Evolutionary conservation across 2,888 invertebrate genomes (phyloP).

Genomic region (Lucinisca nassula): DNA sequence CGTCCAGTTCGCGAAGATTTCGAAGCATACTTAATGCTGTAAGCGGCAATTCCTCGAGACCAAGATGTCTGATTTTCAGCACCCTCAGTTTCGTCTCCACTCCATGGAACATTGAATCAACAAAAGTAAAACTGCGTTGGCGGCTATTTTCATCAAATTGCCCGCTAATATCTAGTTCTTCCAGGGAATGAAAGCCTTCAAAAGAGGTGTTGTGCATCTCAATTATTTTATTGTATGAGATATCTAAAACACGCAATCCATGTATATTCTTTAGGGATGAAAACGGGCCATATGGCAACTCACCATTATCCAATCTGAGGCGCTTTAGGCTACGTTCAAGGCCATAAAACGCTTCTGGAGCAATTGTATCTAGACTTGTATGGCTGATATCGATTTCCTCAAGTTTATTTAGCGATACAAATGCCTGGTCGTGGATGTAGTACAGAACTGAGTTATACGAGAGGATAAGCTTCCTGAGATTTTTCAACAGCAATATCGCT

Average conservation of each 20-base stretch:
- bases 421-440: constrained; percentile 63
- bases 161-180: constrained; percentile 65
- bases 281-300: constrained; percentile 61
- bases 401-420: constrained; percentile 36
- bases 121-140: constrained; percentile 31
- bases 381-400: constrained; percentile 58
- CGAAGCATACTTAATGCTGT: constrained; percentile 47
- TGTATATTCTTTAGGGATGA: constrained; percentile 45
- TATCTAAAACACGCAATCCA: constrained; percentile 44
- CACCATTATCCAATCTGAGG: constrained; percentile 46
- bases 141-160: constrained; percentile 28
- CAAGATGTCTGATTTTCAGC: constrained; percentile 49
- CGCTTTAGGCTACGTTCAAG: constrained; percentile 50
- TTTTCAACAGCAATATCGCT: constrained; percentile 48
- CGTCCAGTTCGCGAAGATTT: constrained; percentile 48
- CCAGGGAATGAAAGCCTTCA: constrained; percentile 55
- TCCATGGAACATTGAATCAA: constrained; percentile 65
- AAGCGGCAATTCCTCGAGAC: constrained; percentile 50
- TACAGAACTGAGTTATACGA: constrained; percentile 51
- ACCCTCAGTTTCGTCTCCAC: constrained; percentile 53
- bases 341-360: constrained; percentile 46
- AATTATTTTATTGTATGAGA: constrained; percentile 66
- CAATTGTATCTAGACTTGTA: constrained; percentile 51
- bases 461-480: constrained; percentile 46
- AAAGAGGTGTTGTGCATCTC: constrained; percentile 68